Percentiles rank a stretch among this genome's conserved stretches.
These are phyloP conservation scores for Pterocles orientalis DNA, from an alignment of 2,113 vertebrate genomes.

Conservation along the genomic window DNA sequence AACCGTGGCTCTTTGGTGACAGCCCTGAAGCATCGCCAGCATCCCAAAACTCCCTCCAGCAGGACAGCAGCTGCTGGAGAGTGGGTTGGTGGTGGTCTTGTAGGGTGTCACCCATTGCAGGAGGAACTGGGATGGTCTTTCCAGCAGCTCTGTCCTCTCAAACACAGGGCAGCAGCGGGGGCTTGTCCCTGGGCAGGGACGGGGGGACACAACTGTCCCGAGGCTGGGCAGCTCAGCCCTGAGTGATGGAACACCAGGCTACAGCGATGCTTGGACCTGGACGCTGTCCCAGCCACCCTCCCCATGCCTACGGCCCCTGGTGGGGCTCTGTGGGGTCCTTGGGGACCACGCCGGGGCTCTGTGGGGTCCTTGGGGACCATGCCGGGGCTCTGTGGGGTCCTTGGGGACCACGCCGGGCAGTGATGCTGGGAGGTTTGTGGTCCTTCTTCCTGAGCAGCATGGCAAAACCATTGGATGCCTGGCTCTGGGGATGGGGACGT, in stretches of 20 bases:
- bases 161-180: neutral
- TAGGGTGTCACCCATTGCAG: neutral
- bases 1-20: rapidly evolving
- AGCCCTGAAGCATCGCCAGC: neutral
- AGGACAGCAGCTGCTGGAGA: neutral
- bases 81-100: neutral
- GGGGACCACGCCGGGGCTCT: rapidly evolving
- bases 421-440: neutral
- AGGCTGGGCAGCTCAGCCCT: neutral
- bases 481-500: neutral
- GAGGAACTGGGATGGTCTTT: neutral
- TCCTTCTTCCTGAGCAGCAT: neutral
- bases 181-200: neutral
- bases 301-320: neutral
- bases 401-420: rapidly evolving
- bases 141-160: neutral
- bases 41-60: neutral
- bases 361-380: too few relatives aligned
- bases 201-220: neutral
- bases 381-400: too few relatives aligned
- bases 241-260: neutral
- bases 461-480: neutral
- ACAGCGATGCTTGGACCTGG: neutral
- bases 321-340: too few relatives aligned
- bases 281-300: neutral